Base-by-base conservation (phyloP, 2,113 vertebrate species). In the Rhombomys opimus region DNA sequence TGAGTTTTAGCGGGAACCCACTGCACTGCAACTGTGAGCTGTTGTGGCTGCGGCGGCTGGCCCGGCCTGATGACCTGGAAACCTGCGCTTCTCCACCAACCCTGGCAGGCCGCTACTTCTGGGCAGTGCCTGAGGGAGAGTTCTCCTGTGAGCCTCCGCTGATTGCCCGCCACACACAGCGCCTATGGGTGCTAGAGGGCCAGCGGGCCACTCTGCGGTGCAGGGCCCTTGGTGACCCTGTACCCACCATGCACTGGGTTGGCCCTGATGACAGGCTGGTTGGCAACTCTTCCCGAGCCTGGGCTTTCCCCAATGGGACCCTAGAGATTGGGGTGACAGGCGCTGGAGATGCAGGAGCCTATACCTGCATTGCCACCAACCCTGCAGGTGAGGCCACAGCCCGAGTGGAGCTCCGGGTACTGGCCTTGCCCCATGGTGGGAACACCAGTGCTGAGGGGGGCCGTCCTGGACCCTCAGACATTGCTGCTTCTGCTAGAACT, bases 11-110 rank as follows among this genome's bases (percentile, higher is more conserved):
- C 0, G 99, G 99, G 7, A 99, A 99, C 96, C 99, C 99, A 0
- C 98, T 99, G 95, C 99, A 99, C 97, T 99, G 99, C 97, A 99
- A 99, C 96, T 99, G 99, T 2, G 99, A 99, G 96, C 98, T 99
- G 91, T 97, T 99, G 22, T 99, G 99, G 99, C 97, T 99, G 38
- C 98, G 99, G 35, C 98, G 99, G 20, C 98, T 99, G 77, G 98
- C 98, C 0, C 98, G 99, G 35, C 98, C 98, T 0, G 99, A 99
- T 6, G 99, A 99, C 97, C 99, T 99, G 99, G 99, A 99, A 98
- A 99, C 99, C 0, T 99, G 99, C 11, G 99, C 99, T 75, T 99
- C 99, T 3, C 99, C 99, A 0, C 13, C 97, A 0, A 98, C 99
- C 96, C 97, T 99, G 82, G 99, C 99, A 0, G 99, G 99, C 86